phyloP scores from a whole-genome alignment of 2,888 invertebrate genomes.

The Latrodectus elegans region DNA sequence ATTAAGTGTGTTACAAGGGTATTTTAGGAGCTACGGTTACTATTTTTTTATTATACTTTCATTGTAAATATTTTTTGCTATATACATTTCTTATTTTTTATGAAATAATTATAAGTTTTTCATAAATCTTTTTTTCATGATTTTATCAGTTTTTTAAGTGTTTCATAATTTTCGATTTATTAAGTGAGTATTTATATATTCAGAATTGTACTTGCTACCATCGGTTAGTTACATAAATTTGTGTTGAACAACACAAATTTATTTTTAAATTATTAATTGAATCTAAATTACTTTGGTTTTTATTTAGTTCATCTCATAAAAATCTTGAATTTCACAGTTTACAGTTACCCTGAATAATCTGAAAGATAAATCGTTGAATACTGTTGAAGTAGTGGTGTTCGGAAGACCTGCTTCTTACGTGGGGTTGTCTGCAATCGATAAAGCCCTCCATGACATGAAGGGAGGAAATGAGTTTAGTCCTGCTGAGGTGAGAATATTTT shows the following conservation, averaged over 20 bases:
- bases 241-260: background rate
- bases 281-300: background rate
- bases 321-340: conserved; percentile 74
- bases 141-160: too few species aligned
- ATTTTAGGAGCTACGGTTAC: too few species aligned
- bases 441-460: conserved; percentile 92
- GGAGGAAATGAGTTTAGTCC: conserved; percentile 92
- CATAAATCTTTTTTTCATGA: too few species aligned
- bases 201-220: too few species aligned
- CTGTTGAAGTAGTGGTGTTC: conserved; percentile 92
- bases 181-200: too few species aligned
- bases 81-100: too few species aligned
- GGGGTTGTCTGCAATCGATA: conserved; percentile 91
- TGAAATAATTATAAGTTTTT: too few species aligned
- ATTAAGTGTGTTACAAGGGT: too few species aligned
- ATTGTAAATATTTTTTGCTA: too few species aligned
- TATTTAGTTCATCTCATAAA: background rate
- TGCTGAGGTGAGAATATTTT: conserved; percentile 80
- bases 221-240: too few species aligned
- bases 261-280: background rate
- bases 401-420: conserved; percentile 97
- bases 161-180: too few species aligned
- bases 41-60: too few species aligned
- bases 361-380: conserved; percentile 93
- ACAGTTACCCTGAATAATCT: conserved; percentile 84